Base-by-base conservation (phyloP, 2,113 vertebrate species). In the Tragelaphus strepsiceros region DNA sequence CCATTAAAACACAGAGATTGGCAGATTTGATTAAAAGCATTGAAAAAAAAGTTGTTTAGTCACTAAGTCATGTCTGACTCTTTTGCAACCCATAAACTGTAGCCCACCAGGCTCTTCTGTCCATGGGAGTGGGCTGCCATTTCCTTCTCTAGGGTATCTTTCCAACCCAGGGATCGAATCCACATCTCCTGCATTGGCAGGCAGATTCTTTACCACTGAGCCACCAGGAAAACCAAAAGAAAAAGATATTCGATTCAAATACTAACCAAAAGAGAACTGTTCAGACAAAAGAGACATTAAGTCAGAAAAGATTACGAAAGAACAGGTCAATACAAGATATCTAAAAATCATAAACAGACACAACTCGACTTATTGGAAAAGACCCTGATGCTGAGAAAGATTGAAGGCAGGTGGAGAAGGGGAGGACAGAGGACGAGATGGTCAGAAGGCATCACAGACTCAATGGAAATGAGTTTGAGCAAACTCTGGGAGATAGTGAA, bases 211-310 rank as follows among this genome's bases (percentile, higher is more conserved):
- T 67, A 67, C 32, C 64, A 67, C 32, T 67, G 64, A 67, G 17
- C 32, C 64, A 67, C 64, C n/a, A 35, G 64, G 32, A 81, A 81
- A 58, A 74, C 3, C 8, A 0, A 8, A 9, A 46, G 91, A n/a
- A 58, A 93, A 85, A 30, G 13, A 53, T 71, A 84, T 58, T 56
- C 62, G 21, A 93, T 71, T 85, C 21, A 93, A 93, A 85, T 26
- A 85, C 53, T 58, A 85, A 58, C 53, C 35, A 74, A 93, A 85
- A 93, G 30, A 54, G 35, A 46, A 46, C 62, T 85, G 39, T 30
- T 92, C 51, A 49, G 19, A 71, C 12, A 71, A 84, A 92, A 56
- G 24, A 43, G 15, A 56, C 19, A 46, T 64, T 85, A 84, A 84
- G 90, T 92, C 28, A 71, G 51, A 85, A 58, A 92, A 92, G 14